phyloP scores from a whole-genome alignment of 1,140 invertebrate species.

The Cotesia chilonis region DNA sequence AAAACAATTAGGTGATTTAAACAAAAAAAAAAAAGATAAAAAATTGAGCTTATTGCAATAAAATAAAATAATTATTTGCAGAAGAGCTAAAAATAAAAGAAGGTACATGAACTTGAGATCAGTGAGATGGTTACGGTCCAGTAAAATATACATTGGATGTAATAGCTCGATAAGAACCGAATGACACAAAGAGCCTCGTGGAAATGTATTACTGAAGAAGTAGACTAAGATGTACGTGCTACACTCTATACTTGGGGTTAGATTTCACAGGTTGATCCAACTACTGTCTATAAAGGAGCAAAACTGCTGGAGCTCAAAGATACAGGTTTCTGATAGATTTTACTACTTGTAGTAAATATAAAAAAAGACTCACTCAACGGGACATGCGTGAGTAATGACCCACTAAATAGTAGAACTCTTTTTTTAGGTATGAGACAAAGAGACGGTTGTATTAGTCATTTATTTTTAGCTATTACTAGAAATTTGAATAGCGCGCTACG shows the following conservation, averaged over 20 bases:
- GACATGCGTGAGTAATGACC: slow-evolving; percentile 42
- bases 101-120: slow-evolving; percentile 49
- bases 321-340: slow-evolving; percentile 41
- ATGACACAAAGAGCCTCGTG: slow-evolving; percentile 25
- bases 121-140: slow-evolving; percentile 56
- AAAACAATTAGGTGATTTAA: neutral
- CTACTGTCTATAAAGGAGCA: slow-evolving; percentile 14
- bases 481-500: no score
- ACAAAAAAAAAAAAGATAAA: neutral
- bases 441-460: neutral
- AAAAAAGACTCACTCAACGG: slow-evolving; percentile 43
- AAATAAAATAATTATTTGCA: neutral
- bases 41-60: neutral
- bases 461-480: neutral
- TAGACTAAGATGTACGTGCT: neutral
- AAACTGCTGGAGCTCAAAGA: slow-evolving; percentile 42
- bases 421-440: neutral
- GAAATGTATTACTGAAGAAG: slow-evolving; percentile 24
- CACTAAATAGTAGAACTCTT: slow-evolving; percentile 18
- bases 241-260: slow-evolving; percentile 23
- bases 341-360: neutral
- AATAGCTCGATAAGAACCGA: neutral
- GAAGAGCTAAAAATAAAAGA: neutral
- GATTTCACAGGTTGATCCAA: slow-evolving; percentile 56
- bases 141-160: slow-evolving; percentile 33